Percentiles rank a stretch among this genome's conserved stretches.
Evolutionary conservation across 2,797 vertebrate species (phyloP).

Genomic region (Paguma larvata): DNA sequence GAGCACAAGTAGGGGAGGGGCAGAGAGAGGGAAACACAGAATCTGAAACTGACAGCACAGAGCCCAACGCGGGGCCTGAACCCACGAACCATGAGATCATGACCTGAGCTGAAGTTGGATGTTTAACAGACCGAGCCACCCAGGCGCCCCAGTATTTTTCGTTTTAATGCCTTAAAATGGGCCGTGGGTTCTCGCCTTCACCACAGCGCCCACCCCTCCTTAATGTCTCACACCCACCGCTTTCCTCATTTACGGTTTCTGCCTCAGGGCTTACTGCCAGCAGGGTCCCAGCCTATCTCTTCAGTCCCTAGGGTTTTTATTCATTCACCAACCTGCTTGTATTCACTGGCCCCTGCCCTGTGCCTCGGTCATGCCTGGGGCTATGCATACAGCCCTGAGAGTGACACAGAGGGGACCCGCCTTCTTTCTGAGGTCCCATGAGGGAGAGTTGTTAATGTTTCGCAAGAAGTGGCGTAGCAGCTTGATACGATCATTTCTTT

Average conservation of each 20-base stretch:
- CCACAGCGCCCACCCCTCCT: fast-evolving
- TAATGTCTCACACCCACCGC: no score
- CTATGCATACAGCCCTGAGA: background rate
- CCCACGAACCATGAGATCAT: no score
- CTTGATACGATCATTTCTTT: constrained; percentile 31
- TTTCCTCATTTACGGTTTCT: fast-evolving
- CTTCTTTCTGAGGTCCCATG: background rate
- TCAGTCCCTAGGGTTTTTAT: background rate
- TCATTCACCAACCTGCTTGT: background rate
- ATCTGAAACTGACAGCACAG: no score
- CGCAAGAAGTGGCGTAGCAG: background rate
- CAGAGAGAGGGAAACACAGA: no score
- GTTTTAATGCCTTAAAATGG: background rate
- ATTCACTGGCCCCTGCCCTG: background rate
- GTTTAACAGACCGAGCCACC: no score
- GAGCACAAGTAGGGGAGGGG: no score
- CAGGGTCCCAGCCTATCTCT: background rate
- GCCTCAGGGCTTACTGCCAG: no score
- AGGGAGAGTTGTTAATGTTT: background rate
- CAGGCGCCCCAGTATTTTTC: background rate
- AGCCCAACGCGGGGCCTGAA: no score
- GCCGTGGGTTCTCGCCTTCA: fast-evolving
- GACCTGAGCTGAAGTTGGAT: no score
- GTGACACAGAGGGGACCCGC: no score
- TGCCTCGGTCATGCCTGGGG: background rate